Conservation (phyloP, 2,888 invertebrate species). For the Helobdella robusta region DNA sequence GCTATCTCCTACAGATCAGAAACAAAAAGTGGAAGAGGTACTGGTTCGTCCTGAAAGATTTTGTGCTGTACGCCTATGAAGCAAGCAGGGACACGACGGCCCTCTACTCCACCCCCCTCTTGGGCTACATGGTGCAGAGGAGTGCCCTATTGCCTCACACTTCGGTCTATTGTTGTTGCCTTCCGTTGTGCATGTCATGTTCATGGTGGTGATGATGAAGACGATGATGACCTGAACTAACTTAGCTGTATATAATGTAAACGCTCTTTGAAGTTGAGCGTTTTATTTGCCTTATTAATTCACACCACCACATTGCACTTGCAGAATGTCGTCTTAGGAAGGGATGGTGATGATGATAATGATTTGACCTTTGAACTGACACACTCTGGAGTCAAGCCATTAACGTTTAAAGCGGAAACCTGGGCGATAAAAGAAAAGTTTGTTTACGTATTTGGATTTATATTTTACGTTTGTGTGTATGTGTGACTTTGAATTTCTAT, state of each 20-base stretch:
- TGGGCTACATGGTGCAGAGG: conserved; percentile 52
- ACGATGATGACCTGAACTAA: no score
- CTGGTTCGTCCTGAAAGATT: conserved; percentile 57
- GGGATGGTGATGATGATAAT: conserved; percentile 9
- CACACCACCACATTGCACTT: no score
- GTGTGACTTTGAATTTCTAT: no score
- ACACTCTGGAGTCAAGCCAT: conserved; percentile 51
- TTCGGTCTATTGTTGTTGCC: not conserved
- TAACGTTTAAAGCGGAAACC: conserved; percentile 51
- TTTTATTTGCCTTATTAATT: no score
- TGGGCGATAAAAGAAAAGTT: conserved; percentile 1
- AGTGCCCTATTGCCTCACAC: conserved; percentile 39
- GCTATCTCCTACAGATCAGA: conserved; percentile 51
- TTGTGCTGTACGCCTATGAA: conserved; percentile 48
- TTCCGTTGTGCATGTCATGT: not conserved
- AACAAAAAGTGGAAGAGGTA: conserved; percentile 52
- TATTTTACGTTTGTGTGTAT: no score
- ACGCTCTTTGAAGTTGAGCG: no score
- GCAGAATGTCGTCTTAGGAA: no score
- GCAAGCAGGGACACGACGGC: conserved; percentile 56
- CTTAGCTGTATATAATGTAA: no score
- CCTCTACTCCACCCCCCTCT: conserved; percentile 52
- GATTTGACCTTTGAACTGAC: conserved; percentile 52
- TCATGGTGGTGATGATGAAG: not conserved
- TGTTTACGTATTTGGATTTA: no score